These are phyloP conservation scores for Ictalurus furcatus DNA, from an alignment of 2,113 vertebrate genomes.

Conservation along the genomic window DNA sequence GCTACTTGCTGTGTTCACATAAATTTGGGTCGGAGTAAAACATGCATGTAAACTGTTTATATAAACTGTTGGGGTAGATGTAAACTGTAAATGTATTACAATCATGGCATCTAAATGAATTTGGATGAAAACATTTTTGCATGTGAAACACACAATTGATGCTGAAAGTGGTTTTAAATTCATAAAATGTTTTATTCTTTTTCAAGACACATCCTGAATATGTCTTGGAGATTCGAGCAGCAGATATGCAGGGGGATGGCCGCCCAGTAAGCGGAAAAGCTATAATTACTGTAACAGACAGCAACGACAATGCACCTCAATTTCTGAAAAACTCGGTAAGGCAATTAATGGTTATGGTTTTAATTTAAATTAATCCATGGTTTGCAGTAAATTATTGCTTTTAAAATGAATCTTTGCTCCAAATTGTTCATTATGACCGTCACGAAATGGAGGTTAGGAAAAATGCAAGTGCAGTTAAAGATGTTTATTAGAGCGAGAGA, in stretches of 20 bases:
- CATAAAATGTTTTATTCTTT: neutral
- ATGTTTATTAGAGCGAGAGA: too few relatives aligned
- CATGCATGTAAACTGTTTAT: neutral
- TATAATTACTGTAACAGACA: conserved; percentile 75
- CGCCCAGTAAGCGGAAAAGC: conserved; percentile 62
- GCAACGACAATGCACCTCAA: conserved; percentile 80
- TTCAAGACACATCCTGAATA: conserved; percentile 61
- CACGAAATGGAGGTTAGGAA: too few relatives aligned
- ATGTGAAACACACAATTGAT: neutral
- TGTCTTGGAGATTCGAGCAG: conserved; percentile 71
- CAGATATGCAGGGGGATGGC: conserved; percentile 69
- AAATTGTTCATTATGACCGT: neutral
- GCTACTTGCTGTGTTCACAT: neutral
- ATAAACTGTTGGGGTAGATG: neutral
- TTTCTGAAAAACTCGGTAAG: conserved; percentile 75
- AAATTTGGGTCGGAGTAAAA: neutral
- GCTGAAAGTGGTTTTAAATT: neutral
- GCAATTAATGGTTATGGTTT: neutral
- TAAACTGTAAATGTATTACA: neutral
- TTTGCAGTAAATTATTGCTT: neutral
- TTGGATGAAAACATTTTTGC: neutral
- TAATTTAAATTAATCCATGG: neutral
- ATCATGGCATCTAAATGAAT: neutral
- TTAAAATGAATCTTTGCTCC: neutral
- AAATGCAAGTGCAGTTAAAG: too few relatives aligned